These are phyloP conservation scores for Amiota communis DNA, from an alignment of 2,888 invertebrate genomes.

Conservation along the genomic window DNA sequence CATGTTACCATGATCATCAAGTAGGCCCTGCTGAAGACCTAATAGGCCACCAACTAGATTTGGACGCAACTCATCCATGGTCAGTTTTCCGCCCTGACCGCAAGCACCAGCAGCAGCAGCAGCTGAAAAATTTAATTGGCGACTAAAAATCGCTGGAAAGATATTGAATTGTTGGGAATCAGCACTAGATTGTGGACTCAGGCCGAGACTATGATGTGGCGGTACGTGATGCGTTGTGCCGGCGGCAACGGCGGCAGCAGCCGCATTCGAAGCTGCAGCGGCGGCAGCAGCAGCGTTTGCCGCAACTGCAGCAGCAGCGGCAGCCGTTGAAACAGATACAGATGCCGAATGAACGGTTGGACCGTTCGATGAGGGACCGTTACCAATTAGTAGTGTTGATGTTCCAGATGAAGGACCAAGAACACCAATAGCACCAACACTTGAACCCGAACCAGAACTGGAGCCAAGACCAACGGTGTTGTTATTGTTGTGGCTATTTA, in stretches of 20 bases:
- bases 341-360: slow-evolving; percentile 12
- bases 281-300: slow-evolving; percentile 51
- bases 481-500: slow-evolving; percentile 44
- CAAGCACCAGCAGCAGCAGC: slow-evolving; percentile 79
- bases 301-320: slow-evolving; percentile 3
- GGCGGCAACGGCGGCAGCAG: slow-evolving; percentile 42
- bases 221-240: slow-evolving; percentile 43
- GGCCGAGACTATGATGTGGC: slow-evolving; percentile 65
- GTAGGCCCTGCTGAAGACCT: slow-evolving; percentile 84
- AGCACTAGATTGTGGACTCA: slow-evolving; percentile 72
- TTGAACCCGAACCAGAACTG: slow-evolving; percentile 51
- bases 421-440: slow-evolving; percentile 46
- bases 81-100: slow-evolving; percentile 81
- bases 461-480: slow-evolving; percentile 50
- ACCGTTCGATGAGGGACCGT: slow-evolving; percentile 68
- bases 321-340: slow-evolving; percentile 19
- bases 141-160: slow-evolving; percentile 91
- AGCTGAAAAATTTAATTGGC: slow-evolving; percentile 86
- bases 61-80: slow-evolving; percentile 88
- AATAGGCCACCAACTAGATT: slow-evolving; percentile 86
- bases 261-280: slow-evolving; percentile 55
- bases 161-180: slow-evolving; percentile 85
- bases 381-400: slow-evolving; percentile 66
- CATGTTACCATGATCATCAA: slow-evolving; percentile 81
- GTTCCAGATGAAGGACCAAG: slow-evolving; percentile 39